Conservation (phyloP, 2,113 vertebrate species). For the Rattus rattus region DNA sequence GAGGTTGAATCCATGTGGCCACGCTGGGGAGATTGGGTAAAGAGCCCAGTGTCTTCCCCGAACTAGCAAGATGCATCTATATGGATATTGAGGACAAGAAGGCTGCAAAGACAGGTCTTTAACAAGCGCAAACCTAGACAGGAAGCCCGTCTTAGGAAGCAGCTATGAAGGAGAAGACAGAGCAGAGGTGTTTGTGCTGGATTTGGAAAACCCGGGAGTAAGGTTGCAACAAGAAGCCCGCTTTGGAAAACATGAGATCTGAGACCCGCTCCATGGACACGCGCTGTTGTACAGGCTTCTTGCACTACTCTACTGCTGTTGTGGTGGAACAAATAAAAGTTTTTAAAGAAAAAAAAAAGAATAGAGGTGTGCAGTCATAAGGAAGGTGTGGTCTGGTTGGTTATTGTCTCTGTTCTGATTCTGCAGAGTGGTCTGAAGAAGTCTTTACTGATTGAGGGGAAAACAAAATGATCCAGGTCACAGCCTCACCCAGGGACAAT, state of each 20-base stretch:
- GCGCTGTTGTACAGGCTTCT: neutral
- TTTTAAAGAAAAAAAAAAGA: constrained; percentile 15
- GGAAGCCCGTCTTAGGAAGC: constrained; percentile 86
- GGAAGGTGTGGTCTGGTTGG: neutral
- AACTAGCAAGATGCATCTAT: neutral
- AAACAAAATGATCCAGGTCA: too few species aligned
- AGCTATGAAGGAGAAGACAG: constrained; percentile 71
- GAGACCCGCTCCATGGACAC: neutral
- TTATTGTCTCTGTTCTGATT: neutral
- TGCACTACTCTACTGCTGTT: neutral
- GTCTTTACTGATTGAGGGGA: neutral
- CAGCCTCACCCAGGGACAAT: neutral
- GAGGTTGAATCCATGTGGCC: neutral
- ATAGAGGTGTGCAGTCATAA: neutral
- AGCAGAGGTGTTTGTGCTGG: constrained; percentile 37
- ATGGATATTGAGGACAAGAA: constrained; percentile 66
- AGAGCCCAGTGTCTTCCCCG: too few species aligned
- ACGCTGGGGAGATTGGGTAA: neutral
- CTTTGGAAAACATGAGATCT: neutral
- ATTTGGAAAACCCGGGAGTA: constrained; percentile 51
- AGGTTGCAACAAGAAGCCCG: neutral
- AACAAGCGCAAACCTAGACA: constrained; percentile 88
- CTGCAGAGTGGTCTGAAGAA: neutral
- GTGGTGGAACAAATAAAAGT: constrained; percentile 71
- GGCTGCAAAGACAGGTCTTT: constrained; percentile 88